Evolutionary conservation across 1,140 invertebrate genomes (phyloP).

Genomic region (fruit fly (Drosophila melanogaster)): DNA sequence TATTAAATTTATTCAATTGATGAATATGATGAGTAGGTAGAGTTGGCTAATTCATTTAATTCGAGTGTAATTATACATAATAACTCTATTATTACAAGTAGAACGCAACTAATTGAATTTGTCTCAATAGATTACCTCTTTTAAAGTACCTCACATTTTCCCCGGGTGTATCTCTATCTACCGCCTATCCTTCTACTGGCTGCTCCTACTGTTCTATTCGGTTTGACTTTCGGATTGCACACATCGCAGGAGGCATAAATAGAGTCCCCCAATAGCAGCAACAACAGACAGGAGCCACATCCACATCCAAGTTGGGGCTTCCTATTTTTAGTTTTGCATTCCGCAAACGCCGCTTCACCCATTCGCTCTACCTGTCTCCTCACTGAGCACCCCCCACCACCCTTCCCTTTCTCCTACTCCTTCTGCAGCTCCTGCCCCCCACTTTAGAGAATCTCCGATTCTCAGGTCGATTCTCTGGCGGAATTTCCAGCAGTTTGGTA

Average conservation of each 20-base stretch:
- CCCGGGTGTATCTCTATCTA: conserved; percentile 11
- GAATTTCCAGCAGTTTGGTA: conserved; percentile 77
- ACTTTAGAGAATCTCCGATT: conserved; percentile 4
- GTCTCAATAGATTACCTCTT: no score
- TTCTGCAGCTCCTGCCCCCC: background rate
- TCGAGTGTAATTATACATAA: background rate
- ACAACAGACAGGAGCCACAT: conserved; percentile 42
- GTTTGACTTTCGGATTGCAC: conserved; percentile 42
- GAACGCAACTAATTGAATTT: no score
- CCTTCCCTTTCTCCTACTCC: background rate
- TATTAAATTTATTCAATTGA: background rate
- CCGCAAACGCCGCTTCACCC: conserved; percentile 56
- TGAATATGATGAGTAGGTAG: background rate
- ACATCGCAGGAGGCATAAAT: conserved; percentile 70
- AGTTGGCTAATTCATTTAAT: background rate
- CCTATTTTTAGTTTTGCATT: conserved; percentile 64
- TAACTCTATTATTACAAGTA: conserved; percentile 1
- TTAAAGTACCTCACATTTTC: background rate
- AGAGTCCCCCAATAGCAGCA: conserved; percentile 44
- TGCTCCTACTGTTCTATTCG: conserved; percentile 37
- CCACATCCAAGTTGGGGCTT: conserved; percentile 31
- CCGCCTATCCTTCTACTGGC: conserved; percentile 18
- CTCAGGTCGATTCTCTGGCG: conserved; percentile 38
- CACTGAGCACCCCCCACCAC: background rate
- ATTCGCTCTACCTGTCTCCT: conserved; percentile 32